Evolutionary conservation across 1,140 invertebrate genomes (phyloP), one percentile per base, ranked within the genome.

Genomic region (Drosophila nigromelanica): DNA sequence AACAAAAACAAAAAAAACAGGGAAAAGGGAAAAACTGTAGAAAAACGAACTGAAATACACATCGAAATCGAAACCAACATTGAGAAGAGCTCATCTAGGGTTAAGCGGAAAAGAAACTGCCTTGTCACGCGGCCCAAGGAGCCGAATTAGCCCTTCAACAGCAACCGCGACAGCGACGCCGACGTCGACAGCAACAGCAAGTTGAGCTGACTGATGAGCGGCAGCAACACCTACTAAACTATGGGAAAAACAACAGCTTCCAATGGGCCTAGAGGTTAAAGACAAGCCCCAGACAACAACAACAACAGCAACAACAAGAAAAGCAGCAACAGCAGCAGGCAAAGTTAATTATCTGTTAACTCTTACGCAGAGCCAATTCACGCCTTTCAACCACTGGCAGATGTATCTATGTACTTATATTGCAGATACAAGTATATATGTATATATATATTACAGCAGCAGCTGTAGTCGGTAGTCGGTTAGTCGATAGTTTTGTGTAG

Each of bases 281-380:
- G 52, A 54, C 42, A 54, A 56, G 24, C 40, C 40, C 39, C 1
- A 40, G 39, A 40, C 39, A 40, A 27, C 27, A 71, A 27, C 10
- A 24, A 33, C 24, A 68, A 5, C 27, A 71, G 15, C 10, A 24
- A 18, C 1, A 18, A 18, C 18, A 18, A 18, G 18, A 18, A 33
- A 21, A 68, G 40, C 30, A 51, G 33, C 61, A 27, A 48, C 43
- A 45, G 40, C 51, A 6, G n/a, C 62, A 75, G 59, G 56, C 70
- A 56, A 67, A 87, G 82, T 87, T 86, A 86, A 86, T 86, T 87
- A 87, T 82, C 75, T 81, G 75, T 82, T 82, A 86, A 86, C 82
- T 82, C 72, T 78, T 60, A 77, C 78, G 71, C 50, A 47, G 48
- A 78, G 51, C 61, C 63, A 78, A 73, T 78, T 80, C 77, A 78